Evolutionary conservation across 2,888 invertebrate species (phyloP).

Genomic region (Tortrix viridana): DNA sequence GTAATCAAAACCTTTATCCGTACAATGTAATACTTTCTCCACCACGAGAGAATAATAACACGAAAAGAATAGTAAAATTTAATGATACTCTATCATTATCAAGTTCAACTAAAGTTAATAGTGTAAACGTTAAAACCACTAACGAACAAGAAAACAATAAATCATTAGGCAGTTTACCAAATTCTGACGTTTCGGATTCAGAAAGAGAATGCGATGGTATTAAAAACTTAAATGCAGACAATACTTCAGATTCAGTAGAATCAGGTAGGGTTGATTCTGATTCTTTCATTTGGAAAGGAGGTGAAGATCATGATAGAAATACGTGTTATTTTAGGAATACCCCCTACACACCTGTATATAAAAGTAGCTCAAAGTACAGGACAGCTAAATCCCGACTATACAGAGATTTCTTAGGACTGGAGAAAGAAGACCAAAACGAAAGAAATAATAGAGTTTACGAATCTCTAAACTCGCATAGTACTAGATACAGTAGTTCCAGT

Average conservation of each 20-base stretch:
- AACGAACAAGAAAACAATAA: background rate
- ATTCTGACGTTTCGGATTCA: conserved; percentile 28
- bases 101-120: conserved; percentile 1
- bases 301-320: conserved; percentile 42
- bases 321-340: conserved; percentile 45
- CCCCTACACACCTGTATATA: conserved; percentile 56
- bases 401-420: conserved; percentile 56
- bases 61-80: conserved; percentile 67
- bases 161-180: background rate
- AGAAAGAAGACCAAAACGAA: conserved; percentile 41
- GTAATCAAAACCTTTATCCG: conserved; percentile 67
- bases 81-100: conserved; percentile 44
- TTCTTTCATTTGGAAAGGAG: conserved; percentile 63
- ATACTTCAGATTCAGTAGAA: conserved; percentile 58
- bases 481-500: conserved; percentile 47
- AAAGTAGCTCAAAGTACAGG: conserved; percentile 51
- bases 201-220: conserved; percentile 43
- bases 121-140: background rate
- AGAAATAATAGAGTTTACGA: conserved; percentile 1
- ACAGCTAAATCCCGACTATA: conserved; percentile 54
- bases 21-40: conserved; percentile 77
- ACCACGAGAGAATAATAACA: conserved; percentile 57
- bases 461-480: conserved; percentile 31
- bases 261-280: conserved; percentile 61
- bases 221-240: conserved; percentile 45